Base-by-base conservation (phyloP, 1,140 invertebrate species). In the Saccostrea cuccullata region DNA sequence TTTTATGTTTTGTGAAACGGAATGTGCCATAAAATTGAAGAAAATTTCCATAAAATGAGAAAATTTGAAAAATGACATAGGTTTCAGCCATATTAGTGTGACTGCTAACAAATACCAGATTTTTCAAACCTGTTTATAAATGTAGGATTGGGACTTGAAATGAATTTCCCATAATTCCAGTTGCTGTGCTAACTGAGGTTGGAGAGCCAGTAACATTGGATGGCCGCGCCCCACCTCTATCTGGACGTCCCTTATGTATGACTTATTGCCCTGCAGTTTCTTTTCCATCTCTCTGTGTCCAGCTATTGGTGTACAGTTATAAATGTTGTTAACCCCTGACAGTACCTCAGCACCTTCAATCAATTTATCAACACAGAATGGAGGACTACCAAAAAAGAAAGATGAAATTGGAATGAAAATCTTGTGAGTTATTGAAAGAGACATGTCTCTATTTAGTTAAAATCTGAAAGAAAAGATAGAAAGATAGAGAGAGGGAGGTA, bases 141-240 rank as follows among this genome's bases (percentile, higher is more conserved):
- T 77, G 36, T 77, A 77, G 70, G 70, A 77, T 15, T 77, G 70
- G 12, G 70, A 77, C 26, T 77, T 77, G 26, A 77, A 77, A 13
- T 77, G 70, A 77, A 77, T 77, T 26, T 77, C 70, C 70, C 70
- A 77, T 30, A 77, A 77, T 30, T 77, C 70, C 70, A 77, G 70
- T 77, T 77, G 13, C 23, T 77, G 26, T 30, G 70, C 70, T 26
- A 77, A 30, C 26, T 17, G 70, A 30, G 70, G 70, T 4, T 77
- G 70, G 26, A 77, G 70, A 12, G 13, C 15, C 3, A 77, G 30
- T 26, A 77, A 11, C 70, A 77, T 77, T 15, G 70, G 70, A 36
- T 77, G 70, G 0, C 70, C 70, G 0, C 70, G 70, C 13, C 15
- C 26, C 30, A 77, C 30, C 13, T 77, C 70, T 77, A 77, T 77